Evolutionary conservation across 2,113 vertebrate genomes (phyloP), one percentile per base, ranked within the genome.

Genomic region (Chloropsis cyanopogon): DNA sequence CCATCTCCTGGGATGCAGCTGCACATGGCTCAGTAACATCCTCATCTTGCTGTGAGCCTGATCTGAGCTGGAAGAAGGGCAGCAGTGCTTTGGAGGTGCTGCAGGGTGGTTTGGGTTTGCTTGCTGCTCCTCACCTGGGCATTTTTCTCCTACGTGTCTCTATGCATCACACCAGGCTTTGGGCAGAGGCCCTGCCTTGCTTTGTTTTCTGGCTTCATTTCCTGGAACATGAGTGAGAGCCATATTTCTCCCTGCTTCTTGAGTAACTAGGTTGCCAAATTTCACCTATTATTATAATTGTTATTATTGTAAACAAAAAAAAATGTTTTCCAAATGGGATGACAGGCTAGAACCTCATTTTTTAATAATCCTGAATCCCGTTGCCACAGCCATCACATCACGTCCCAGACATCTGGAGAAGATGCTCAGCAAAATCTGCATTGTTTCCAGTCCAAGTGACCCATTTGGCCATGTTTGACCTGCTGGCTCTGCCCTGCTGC

Each of bases 401-500:
- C 57, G 37, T 64, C 53, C 28, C 46, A 39, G 72, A 44, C 14
- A 35, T 57, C 24, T 10, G 0, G 41, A 82, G 53, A 79, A 90
- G 39, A 66, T 14, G 18, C 44, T 95, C 31, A 37, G 76, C 52
- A 71, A 31, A 73, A 39, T 37, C 10, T 1, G 3, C 70, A 19
- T 42, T 47, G 28, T 72, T 79, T 37, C 26, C 10, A 33, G 47
- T 66, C 73, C 81, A 64, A 89, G 61, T 71, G 84, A 92, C 84
- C 84, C 77, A 70, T 95, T 78, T 95, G 95, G 93, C 77, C 69
- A 15, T 0, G 0, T 15, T 17, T 42, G 84, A 66, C 28, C 47
- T 29, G 47, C 16, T 2, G 0, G 61, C 69, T 84, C 35, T 6
- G 6, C 1, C 0, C 39, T 77, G 64, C 25, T 31, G 46, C 35